Conservation (phyloP, 2,797 vertebrate species). For the Naso thynnoides region DNA sequence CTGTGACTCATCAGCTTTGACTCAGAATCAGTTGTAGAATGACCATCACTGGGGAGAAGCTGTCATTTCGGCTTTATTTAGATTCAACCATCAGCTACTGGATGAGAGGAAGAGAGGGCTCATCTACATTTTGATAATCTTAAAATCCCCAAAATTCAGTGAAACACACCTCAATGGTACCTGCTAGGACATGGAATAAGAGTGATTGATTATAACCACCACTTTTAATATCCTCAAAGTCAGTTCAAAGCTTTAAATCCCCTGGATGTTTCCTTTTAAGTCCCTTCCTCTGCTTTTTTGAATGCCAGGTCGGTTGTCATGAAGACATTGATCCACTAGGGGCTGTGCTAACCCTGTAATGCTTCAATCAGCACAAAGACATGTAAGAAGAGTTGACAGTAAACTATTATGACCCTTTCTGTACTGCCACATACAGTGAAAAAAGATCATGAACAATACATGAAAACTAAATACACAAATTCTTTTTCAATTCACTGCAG, state of each 20-base stretch:
- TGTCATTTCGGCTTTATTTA: constrained; percentile 61
- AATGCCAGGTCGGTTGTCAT: constrained; percentile 60
- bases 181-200: neutral
- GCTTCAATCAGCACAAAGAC: neutral
- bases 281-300: constrained; percentile 23
- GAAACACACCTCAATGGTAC: constrained; percentile 11
- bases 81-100: constrained; percentile 46
- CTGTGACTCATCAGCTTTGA: constrained; percentile 49
- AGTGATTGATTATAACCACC: constrained; percentile 5
- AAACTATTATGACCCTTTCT: neutral
- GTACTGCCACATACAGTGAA: neutral
- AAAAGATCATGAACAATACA: neutral
- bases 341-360: constrained; percentile 72
- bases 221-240: neutral
- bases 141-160: constrained; percentile 16
- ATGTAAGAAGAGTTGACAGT: neutral
- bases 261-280: constrained; percentile 29
- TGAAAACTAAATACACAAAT: constrained; percentile 20
- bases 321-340: constrained; percentile 77
- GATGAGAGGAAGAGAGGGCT: constrained; percentile 12
- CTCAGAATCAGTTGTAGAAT: constrained; percentile 49
- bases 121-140: constrained; percentile 33
- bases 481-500: constrained; percentile 1
- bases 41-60: constrained; percentile 42
- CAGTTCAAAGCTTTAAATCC: constrained; percentile 13